phyloP scores from a whole-genome alignment of 2,888 invertebrate genomes.

The Hofmannophila pseudospretella region DNA sequence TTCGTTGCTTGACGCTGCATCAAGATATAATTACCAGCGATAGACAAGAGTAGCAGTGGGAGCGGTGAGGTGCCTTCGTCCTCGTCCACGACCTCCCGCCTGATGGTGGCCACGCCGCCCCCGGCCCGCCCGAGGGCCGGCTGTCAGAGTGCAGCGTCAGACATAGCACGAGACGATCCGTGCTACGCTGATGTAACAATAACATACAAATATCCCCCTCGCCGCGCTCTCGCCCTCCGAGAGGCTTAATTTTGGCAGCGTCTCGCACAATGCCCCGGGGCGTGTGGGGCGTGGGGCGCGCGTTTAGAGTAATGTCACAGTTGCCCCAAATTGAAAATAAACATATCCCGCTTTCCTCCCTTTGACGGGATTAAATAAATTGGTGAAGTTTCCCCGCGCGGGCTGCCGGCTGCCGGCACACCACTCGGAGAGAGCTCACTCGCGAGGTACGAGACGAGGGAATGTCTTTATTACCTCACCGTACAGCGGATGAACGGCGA shows the following conservation, averaged over 20 bases:
- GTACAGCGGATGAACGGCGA: too few species aligned
- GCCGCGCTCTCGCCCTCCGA: neutral
- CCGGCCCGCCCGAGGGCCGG: neutral
- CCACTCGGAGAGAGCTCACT: neutral
- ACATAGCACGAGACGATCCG: conserved; percentile 2
- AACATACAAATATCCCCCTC: too few species aligned
- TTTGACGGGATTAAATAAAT: conserved; percentile 38
- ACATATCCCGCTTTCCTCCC: conserved; percentile 32
- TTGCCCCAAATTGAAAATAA: conserved; percentile 45
- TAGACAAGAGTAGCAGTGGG: too few species aligned
- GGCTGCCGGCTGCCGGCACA: conserved; percentile 5
- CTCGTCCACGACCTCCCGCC: too few species aligned
- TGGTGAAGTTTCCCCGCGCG: conserved; percentile 15
- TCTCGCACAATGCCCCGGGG: conserved; percentile 5
- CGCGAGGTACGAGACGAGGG: too few species aligned
- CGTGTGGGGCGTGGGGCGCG: conserved; percentile 12
- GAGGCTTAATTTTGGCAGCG: neutral
- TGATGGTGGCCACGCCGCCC: too few species aligned
- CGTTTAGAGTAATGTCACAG: conserved; percentile 29
- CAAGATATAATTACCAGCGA: too few species aligned
- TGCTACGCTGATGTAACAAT: conserved; percentile 11
- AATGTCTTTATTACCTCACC: too few species aligned
- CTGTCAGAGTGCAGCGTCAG: neutral
- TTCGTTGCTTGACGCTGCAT: too few species aligned
- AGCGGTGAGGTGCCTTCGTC: too few species aligned